A percentile compares a stretch with the other conserved stretches of the same genome.
These are phyloP conservation scores for Arbacia lixula DNA, from an alignment of 53 echinoderm and acorn worm genomes.

Conservation along the genomic window DNA sequence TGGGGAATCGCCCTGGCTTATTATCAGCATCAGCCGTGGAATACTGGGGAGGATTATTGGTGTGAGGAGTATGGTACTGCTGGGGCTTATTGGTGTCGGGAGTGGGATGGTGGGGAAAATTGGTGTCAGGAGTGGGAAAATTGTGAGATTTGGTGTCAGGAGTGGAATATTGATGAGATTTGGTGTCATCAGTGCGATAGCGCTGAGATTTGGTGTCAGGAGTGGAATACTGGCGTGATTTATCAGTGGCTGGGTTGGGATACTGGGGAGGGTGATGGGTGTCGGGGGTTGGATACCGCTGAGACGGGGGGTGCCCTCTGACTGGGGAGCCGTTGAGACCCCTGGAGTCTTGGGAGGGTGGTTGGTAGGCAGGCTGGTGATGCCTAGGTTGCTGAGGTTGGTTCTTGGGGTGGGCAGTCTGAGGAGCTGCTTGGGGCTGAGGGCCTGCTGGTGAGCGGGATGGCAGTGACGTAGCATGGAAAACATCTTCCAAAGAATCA, in stretches of 20 bases:
- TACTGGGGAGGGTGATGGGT: not conserved
- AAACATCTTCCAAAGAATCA: constrained; percentile 34
- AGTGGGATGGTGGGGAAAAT: not conserved
- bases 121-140: not conserved
- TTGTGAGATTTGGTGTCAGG: not conserved
- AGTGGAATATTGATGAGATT: not conserved
- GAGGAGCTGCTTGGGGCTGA: not conserved
- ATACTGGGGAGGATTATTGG: not conserved
- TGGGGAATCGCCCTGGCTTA: not conserved
- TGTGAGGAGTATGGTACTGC: not conserved
- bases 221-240: not conserved
- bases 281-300: not conserved
- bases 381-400: no score
- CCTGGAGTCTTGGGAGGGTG: no score
- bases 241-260: not conserved
- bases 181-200: not conserved
- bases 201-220: not conserved
- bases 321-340: not conserved
- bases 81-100: not conserved
- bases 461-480: constrained; percentile 27
- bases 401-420: not conserved
- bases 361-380: no score
- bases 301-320: not conserved
- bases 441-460: not conserved
- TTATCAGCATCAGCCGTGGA: not conserved